phyloP scores from a whole-genome alignment of 2,797 vertebrate genomes.

The Borostomias antarcticus region DNA sequence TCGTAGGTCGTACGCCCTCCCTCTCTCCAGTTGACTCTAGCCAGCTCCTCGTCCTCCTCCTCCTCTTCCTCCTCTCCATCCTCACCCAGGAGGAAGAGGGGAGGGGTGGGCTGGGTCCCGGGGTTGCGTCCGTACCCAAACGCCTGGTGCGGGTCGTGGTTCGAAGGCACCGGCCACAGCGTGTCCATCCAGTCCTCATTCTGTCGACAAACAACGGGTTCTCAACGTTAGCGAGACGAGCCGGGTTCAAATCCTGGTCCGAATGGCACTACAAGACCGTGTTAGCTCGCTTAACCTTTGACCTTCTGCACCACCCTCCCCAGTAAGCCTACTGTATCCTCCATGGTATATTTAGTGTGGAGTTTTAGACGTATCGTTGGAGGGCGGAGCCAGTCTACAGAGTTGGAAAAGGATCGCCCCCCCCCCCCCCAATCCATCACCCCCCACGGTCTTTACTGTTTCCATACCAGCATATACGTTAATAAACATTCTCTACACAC shows the following conservation, averaged over 20 bases:
- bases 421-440: not conserved
- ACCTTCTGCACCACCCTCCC: no score
- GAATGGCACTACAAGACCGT: no score
- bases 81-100: conserved; percentile 50
- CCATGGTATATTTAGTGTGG: not conserved
- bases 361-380: not conserved
- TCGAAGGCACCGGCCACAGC: not conserved
- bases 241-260: no score
- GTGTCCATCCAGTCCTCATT: conserved; percentile 71
- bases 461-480: conserved; percentile 6
- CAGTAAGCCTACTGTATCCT: no score
- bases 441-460: conserved; percentile 2
- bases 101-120: not conserved
- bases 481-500: conserved; percentile 37
- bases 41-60: conserved; percentile 43
- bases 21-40: conserved; percentile 24
- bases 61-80: conserved; percentile 50
- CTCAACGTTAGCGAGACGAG: no score
- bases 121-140: conserved; percentile 49
- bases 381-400: not conserved
- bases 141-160: not conserved
- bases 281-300: no score
- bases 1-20: not conserved
- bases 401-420: not conserved
- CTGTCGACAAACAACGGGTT: conserved; percentile 74